A percentile compares a stretch with the other conserved stretches of the same genome.
Conservation (phyloP, 2,797 vertebrate genomes). For the Enteromius afrohamiltoni region DNA sequence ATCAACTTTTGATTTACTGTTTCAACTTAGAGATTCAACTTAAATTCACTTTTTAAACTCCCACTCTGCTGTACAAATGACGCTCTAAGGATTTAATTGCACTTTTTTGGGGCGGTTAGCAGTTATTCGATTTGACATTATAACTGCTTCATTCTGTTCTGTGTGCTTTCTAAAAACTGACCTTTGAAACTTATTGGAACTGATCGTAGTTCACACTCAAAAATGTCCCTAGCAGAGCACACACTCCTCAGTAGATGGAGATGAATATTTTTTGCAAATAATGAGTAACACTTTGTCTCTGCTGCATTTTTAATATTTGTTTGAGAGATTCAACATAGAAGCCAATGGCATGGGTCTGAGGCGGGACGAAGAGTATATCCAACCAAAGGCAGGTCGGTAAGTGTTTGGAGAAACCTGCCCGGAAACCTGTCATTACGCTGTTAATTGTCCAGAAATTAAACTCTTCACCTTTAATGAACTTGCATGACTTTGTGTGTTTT, state of each 20-base stretch:
- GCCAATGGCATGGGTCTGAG: neutral
- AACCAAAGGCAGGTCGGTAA: neutral
- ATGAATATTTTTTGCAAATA: conserved; percentile 1
- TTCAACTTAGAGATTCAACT: neutral
- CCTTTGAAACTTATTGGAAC: conserved; percentile 1
- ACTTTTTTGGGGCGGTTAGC: neutral
- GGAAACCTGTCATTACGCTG: neutral
- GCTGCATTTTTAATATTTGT: neutral
- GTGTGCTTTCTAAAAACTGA: conserved; percentile 22
- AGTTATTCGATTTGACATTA: neutral
- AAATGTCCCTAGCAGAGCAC: neutral
- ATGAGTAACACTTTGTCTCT: neutral
- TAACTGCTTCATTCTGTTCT: neutral
- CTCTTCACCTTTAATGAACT: neutral
- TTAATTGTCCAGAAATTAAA: conserved; percentile 5
- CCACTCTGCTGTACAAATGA: neutral
- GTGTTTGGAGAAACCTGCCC: neutral
- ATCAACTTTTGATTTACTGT: neutral
- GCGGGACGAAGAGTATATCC: neutral
- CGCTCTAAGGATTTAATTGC: neutral
- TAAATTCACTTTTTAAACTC: neutral
- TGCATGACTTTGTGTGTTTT: neutral
- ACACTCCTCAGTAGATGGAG: neutral
- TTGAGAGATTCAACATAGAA: neutral
- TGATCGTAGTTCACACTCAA: neutral